Evolutionary conservation across 2,888 invertebrate species (phyloP), one percentile per base, ranked within the genome.

Genomic region (Acrobasis consociella): DNA sequence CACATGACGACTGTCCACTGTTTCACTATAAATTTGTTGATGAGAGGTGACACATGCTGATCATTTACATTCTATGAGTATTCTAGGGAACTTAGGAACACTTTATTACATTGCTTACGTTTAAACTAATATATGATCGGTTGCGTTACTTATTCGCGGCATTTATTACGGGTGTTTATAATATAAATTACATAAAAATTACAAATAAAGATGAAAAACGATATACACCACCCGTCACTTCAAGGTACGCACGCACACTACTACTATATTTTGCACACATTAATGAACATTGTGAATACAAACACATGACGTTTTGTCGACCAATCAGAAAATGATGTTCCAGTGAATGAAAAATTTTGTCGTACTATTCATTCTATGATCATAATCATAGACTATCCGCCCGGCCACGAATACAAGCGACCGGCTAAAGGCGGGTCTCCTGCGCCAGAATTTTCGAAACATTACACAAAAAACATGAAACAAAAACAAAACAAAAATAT

Each of bases 31-130:
- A 82, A 88, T 87, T 90, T 91, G 91, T 91, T 91, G 90, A 87
- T 88, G 86, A 85, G 75, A 81, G 80, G 82, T 89, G 91, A 91
- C 91, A 91, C 91, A 87, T 87, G 86, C 85, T 86, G 84, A 81
- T 77, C 78, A 85, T 86, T 86, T 83, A 81, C 82, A 81, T 84
- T 83, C 75, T 80, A 71, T 77, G 76, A 76, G 80, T 77, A 78
- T 78, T 79, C 77, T 75, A 70, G 72, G 69, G 75, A 73, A 78
- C 81, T 81, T 85, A 78, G 62, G 75, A 78, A 69, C 74, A 72
- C 78, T 65, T 67, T 72, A 75, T 72, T 72, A 75, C 75, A 75
- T 78, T 60, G 60, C 67, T 69, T 68, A 68, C 67, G 16, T 9
- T 55, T 61, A 61, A 64, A 60, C 61, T 31, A 59, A 65, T 55